Conservation (phyloP, 2,113 vertebrate genomes). For the Morone chrysops region DNA sequence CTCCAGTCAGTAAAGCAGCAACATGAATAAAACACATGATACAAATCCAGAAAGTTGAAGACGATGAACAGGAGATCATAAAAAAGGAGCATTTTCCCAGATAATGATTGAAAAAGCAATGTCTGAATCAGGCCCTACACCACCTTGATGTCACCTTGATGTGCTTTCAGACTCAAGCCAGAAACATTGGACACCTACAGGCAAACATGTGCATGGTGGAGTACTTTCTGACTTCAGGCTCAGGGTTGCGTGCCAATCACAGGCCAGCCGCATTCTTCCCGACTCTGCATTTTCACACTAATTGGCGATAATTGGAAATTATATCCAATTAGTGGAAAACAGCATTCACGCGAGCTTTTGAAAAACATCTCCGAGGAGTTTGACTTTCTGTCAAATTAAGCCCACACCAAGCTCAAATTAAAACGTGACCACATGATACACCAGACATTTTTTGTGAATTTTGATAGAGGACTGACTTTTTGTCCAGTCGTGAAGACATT, state of each 20-base stretch:
- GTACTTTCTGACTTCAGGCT: constrained; percentile 46
- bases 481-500: constrained; percentile 36
- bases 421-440: constrained; percentile 57
- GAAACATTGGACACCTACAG: constrained; percentile 47
- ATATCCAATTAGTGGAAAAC: constrained; percentile 58
- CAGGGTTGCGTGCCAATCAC: constrained; percentile 42
- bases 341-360: constrained; percentile 40
- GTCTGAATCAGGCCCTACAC: constrained; percentile 71
- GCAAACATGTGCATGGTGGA: constrained; percentile 55
- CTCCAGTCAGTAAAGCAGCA: not conserved
- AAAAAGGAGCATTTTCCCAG: not conserved
- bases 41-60: not conserved
- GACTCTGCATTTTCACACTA: constrained; percentile 66
- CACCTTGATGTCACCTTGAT: constrained; percentile 39
- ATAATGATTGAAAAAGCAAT: constrained; percentile 23
- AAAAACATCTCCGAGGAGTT: constrained; percentile 35
- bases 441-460: constrained; percentile 62
- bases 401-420: constrained; percentile 62
- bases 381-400: constrained; percentile 36
- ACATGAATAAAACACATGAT: not conserved
- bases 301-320: constrained; percentile 65
- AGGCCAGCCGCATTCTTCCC: constrained; percentile 51
- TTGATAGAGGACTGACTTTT: constrained; percentile 39
- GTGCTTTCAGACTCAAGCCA: constrained; percentile 60
- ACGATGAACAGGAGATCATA: not conserved